A percentile compares a stretch with the other conserved stretches of the same genome.
Evolutionary conservation across 2,797 vertebrate genomes (phyloP).

Genomic region (Schizothorax lantsangensis): DNA sequence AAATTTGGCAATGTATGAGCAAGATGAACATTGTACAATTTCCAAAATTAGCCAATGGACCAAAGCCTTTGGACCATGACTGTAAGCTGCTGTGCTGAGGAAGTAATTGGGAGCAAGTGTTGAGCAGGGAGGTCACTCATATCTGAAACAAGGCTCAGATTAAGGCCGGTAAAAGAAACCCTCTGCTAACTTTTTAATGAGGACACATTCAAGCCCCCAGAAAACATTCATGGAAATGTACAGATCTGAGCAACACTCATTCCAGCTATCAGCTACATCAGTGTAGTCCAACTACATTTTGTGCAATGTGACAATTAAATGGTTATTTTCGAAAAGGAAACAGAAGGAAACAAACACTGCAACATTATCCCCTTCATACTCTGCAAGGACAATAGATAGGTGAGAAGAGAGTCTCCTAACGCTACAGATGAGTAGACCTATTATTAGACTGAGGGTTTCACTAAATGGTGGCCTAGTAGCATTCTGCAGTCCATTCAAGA

Average conservation of each 20-base stretch:
- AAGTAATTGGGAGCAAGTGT: conserved; percentile 50
- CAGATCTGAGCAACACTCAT: neutral
- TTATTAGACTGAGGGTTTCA: conserved; percentile 24
- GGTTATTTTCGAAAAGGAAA: neutral
- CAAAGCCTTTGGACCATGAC: conserved; percentile 18
- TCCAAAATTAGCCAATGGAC: conserved; percentile 50
- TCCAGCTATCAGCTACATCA: conserved; percentile 6
- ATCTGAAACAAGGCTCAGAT: conserved; percentile 56
- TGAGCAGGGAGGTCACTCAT: conserved; percentile 46
- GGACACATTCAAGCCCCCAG: conserved; percentile 44
- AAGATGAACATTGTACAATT: conserved; percentile 17
- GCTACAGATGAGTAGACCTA: conserved; percentile 21
- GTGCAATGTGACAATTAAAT: neutral
- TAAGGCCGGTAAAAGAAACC: conserved; percentile 56
- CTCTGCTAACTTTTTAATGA: conserved; percentile 69
- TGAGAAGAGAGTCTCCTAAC: conserved; percentile 30
- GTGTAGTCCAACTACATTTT: conserved; percentile 10
- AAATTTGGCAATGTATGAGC: conserved; percentile 63
- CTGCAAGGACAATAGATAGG: conserved; percentile 22
- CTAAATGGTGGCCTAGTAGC: conserved; percentile 13
- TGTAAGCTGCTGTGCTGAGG: conserved; percentile 53
- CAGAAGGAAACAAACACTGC: neutral
- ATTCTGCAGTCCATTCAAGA: neutral
- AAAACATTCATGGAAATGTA: conserved; percentile 48
- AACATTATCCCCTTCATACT: conserved; percentile 7